These are phyloP conservation scores for Syngnathus scovelli DNA, from an alignment of 2,113 vertebrate genomes.

Conservation along the genomic window DNA sequence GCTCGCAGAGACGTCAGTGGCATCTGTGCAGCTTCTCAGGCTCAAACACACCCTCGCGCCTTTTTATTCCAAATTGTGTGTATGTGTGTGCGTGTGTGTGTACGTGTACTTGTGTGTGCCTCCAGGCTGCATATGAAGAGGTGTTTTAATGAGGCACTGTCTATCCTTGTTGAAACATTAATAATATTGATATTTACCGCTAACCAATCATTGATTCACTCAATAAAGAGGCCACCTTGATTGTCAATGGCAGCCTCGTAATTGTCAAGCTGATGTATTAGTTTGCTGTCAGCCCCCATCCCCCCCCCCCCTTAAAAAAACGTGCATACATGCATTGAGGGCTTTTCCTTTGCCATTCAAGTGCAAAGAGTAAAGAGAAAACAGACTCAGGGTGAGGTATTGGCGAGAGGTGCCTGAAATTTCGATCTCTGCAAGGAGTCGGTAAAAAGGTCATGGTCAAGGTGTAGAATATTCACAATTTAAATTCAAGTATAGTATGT, in stretches of 20 bases:
- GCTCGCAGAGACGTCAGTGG: constrained; percentile 58
- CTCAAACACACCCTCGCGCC: constrained; percentile 13
- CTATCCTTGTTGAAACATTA: constrained; percentile 43
- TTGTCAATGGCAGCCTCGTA: constrained; percentile 15
- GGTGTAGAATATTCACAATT: background rate
- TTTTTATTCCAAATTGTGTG: background rate
- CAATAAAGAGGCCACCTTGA: constrained; percentile 35
- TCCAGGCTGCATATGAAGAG: constrained; percentile 37
- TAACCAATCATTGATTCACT: constrained; percentile 47
- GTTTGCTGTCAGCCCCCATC: constrained; percentile 37
- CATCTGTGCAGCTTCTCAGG: constrained; percentile 53
- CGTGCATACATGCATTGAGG: background rate
- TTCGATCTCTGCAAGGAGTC: background rate
- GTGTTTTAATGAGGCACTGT: constrained; percentile 27
- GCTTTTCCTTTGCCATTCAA: constrained; percentile 5
- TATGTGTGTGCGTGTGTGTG: background rate
- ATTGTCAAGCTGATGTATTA: constrained; percentile 35
- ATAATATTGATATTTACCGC: constrained; percentile 53
- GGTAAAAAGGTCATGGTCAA: constrained; percentile 6
- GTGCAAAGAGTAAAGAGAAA: constrained; percentile 16
- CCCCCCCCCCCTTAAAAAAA: background rate
- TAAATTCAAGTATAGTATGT: background rate
- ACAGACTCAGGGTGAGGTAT: constrained; percentile 1
- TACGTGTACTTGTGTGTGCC: constrained; percentile 5
- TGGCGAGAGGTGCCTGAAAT: background rate